Base-by-base conservation (phyloP, 37 sponge, comb jelly and placozoan genomes). In the Beroe ovata region DNA sequence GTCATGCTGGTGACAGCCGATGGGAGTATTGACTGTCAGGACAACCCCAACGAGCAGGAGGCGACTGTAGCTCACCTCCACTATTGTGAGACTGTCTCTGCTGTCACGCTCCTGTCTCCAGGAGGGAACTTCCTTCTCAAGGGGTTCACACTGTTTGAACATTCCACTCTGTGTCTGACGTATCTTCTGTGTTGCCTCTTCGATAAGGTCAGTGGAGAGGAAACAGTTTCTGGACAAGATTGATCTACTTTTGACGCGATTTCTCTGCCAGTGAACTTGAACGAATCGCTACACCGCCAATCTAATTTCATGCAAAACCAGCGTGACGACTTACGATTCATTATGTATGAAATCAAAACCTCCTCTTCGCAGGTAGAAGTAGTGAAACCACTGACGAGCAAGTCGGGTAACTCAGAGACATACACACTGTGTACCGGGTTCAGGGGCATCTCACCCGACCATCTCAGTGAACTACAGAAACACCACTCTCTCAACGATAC, bases 111-210 rank as follows among this genome's bases (percentile, higher is more conserved):
- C 71, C 92, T 97, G 25, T 39, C 72, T 6, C 38, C 60, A 25
- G 89, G 60, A 22, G 97, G 97, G 33, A 81, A 89, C 71, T 88
- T 95, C 59, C 59, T 97, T 0, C 81, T 95, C 71, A 95, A 94
- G 90, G 92, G 95, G 29, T 94, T 94, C 88, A 95, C 94, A 32
- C 89, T 91, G 62, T 64, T 94, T n/a, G 94, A 93, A 64, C 71
- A 89, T 59, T 90, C 89, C 19, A 91, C 94, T 1, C 64, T 95
- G 58, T 94, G 93, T 84, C 89, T 95, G 38, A 58, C 92, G 28
- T 95, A 94, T 88, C 90, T 97, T n/a, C 93, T 97, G 11, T 72
- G 28, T 64, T 92, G 93, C 90, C 92, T 92, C 60, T 97, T 97
- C 60, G 63, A 61, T 25, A 91, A 96, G 96, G 96, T 96, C 30